Percentiles rank a stretch among this genome's conserved stretches.
These are phyloP conservation scores for Colossoma macropomum DNA, from an alignment of 2,113 vertebrate species.

Conservation along the genomic window DNA sequence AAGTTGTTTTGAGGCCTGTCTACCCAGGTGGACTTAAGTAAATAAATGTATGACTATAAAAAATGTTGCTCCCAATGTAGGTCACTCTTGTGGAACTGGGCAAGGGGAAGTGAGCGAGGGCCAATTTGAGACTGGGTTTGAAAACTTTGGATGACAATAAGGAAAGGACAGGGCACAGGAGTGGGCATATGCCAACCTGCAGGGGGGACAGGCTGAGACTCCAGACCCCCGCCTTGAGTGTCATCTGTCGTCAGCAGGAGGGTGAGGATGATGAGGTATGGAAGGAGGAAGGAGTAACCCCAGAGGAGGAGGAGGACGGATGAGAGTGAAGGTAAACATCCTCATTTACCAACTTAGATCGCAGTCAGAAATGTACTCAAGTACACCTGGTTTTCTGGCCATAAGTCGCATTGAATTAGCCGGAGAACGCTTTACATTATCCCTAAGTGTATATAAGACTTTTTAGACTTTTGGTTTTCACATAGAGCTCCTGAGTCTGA, in stretches of 20 bases:
- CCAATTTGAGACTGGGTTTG: background rate
- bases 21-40: too few species aligned
- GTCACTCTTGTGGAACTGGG: background rate
- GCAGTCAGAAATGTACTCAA: background rate
- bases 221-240: conserved; percentile 59
- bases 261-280: conserved; percentile 45
- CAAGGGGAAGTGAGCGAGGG: background rate
- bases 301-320: background rate
- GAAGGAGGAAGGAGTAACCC: conserved; percentile 33
- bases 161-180: conserved; percentile 14
- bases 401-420: background rate
- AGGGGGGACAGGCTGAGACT: conserved; percentile 54
- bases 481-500: too few species aligned
- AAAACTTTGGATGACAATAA: conserved; percentile 35
- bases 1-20: too few species aligned
- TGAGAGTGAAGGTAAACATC: background rate
- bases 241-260: conserved; percentile 66
- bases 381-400: background rate
- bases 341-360: background rate
- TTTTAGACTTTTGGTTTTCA: too few species aligned
- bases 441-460: too few species aligned
- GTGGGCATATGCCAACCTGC: conserved; percentile 53
- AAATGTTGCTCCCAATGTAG: background rate
- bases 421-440: too few species aligned
- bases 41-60: background rate